Percentiles rank a stretch among this genome's conserved stretches.
Evolutionary conservation across 2,888 invertebrate genomes (phyloP).

Genomic region (Cheilosia scutellata): DNA sequence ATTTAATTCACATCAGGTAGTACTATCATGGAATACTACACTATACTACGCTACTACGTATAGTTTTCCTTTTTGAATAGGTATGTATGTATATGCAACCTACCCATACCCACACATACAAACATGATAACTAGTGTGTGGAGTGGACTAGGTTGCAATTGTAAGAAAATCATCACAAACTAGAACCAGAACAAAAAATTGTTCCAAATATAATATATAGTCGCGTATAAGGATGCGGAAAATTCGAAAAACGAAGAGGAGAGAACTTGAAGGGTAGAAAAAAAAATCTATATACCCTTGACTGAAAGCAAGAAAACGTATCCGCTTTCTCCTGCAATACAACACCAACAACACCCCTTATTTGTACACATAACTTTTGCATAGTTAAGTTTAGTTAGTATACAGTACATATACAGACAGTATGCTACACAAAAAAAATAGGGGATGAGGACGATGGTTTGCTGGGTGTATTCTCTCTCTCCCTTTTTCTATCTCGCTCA

Average conservation of each 20-base stretch:
- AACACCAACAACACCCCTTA: constrained; percentile 32
- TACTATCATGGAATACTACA: constrained; percentile 53
- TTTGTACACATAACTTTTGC: neutral
- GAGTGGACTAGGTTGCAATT: constrained; percentile 19
- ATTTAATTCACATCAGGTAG: constrained; percentile 53
- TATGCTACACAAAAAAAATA: no score
- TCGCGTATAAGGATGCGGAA: neutral
- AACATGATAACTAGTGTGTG: neutral
- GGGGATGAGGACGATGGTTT: constrained; percentile 41
- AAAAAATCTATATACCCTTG: constrained; percentile 57
- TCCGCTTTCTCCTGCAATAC: constrained; percentile 47
- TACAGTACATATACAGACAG: no score
- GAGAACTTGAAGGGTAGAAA: neutral
- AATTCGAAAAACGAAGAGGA: neutral
- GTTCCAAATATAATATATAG: constrained; percentile 6
- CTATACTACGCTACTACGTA: constrained; percentile 33
- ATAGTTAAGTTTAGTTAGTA: neutral
- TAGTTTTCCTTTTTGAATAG: constrained; percentile 9
- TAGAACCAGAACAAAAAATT: constrained; percentile 7
- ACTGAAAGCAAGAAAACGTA: constrained; percentile 60
- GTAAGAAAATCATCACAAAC: constrained; percentile 31
- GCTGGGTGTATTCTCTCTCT: constrained; percentile 33
- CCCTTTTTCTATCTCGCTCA: constrained; percentile 49
- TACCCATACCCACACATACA: no score
- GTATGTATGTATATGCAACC: no score